Percentiles rank a stretch among this genome's conserved stretches.
Conservation (phyloP, 2,113 vertebrate genomes). For the Kobus ellipsiprymnus region DNA sequence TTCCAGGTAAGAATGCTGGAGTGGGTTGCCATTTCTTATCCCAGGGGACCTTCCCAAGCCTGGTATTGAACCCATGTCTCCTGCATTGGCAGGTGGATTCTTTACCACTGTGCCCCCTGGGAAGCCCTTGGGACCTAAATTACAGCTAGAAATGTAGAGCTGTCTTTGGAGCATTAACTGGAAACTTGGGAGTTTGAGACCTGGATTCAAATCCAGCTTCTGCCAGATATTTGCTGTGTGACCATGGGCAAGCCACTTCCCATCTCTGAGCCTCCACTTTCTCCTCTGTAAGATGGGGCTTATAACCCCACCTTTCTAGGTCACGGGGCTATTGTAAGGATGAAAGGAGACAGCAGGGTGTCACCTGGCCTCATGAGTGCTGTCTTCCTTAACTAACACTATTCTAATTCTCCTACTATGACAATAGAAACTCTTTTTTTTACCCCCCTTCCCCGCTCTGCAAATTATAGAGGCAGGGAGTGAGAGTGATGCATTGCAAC, state of each 20-base stretch:
- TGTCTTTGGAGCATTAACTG: background rate
- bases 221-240: background rate
- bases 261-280: background rate
- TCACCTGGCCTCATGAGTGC: background rate
- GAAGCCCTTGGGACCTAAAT: background rate
- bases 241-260: background rate
- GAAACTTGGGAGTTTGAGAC: background rate
- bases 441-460: background rate
- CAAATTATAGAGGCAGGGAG: background rate
- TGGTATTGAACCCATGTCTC: background rate
- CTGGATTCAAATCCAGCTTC: background rate
- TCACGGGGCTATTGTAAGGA: background rate
- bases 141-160: background rate
- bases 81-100: background rate
- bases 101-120: background rate
- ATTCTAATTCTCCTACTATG: background rate
- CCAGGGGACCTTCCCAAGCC: background rate
- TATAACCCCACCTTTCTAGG: background rate
- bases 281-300: background rate
- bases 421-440: background rate
- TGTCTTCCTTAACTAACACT: background rate
- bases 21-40: background rate
- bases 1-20: background rate
- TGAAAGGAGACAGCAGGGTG: background rate
- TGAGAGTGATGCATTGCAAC: rapidly evolving